Base-by-base conservation (phyloP, 1,140 invertebrate species). In the Chrysomallon squamiferum region DNA sequence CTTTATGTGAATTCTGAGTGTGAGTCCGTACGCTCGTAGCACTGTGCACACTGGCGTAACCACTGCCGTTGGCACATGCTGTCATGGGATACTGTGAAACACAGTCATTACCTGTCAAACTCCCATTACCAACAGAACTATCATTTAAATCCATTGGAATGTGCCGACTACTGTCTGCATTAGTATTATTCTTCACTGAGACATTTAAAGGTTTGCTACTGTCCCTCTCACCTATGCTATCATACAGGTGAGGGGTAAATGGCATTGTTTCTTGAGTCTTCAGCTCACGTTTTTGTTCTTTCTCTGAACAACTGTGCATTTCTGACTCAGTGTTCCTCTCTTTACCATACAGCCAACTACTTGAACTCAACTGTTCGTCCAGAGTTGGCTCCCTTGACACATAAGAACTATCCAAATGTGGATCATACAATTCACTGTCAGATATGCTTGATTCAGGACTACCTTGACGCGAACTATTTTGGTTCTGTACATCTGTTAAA, bases 371-470 rank as follows among this genome's bases (percentile, higher is more conserved):
- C 50, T 54, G 50, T 54, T 54, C 50, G 50, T 54, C 50, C 15
- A 30, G 11, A 54, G 29, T 30, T 29, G 50, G 49, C 15, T 43
- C 62, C 41, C 54, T 38, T 22, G 15, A n/a, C 41, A 56, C 29
- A 18, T 22, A 49, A 33, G 20, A 25, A 63, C 64, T 27, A 43
- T 71, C 71, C n/a, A 75, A 35, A 2, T 69, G 66, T 15, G 73
- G 71, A 43, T 78, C 75, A 58, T 73, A 75, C 30, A 77, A 64
- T 50, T 79, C 77, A 70, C 74, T 79, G 30, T 81, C 80, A 5
- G 35, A 38, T 25, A 79, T 72, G 64, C 74, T 77, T 13, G 79
- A 75, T 15, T 74, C 69, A 2, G 73, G 71, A 60, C 77, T 75
- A 49, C 77, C 72, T 6, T 56, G 35, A 0, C 71, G 69, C 7